These are phyloP conservation scores for Linnaemya tessellans DNA, from an alignment of 2,888 invertebrate genomes.

Conservation along the genomic window DNA sequence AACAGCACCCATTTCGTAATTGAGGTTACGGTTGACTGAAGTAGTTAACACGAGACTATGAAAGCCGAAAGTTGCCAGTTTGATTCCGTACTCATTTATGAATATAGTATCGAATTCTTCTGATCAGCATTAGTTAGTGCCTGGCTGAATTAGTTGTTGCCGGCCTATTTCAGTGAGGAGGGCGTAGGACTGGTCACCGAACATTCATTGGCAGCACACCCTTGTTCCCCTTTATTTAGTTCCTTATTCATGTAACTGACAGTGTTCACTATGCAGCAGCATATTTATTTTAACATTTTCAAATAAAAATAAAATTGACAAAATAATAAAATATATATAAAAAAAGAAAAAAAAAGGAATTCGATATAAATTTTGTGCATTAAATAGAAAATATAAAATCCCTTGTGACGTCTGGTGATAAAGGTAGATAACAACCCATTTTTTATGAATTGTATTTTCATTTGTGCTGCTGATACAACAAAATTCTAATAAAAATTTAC, in stretches of 20 bases:
- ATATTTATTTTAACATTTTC: constrained; percentile 32
- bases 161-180: too few relatives aligned
- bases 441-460: constrained; percentile 23
- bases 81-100: too few relatives aligned
- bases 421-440: constrained; percentile 62
- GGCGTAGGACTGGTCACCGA: too few relatives aligned
- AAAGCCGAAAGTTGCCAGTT: too few relatives aligned
- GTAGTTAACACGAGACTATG: too few relatives aligned
- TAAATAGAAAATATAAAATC: constrained; percentile 10
- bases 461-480: constrained; percentile 45
- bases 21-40: too few relatives aligned
- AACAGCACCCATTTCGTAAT: too few relatives aligned
- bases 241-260: background rate
- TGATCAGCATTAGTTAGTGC: too few relatives aligned
- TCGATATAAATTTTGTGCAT: constrained; percentile 16
- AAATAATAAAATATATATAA: background rate
- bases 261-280: background rate
- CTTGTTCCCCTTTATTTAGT: background rate
- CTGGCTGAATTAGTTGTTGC: too few relatives aligned
- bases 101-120: too few relatives aligned
- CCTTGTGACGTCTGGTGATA: constrained; percentile 51
- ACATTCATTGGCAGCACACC: too few relatives aligned
- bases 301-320: constrained; percentile 25
- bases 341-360: too few relatives aligned
- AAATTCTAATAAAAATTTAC: constrained; percentile 50